Evolutionary conservation across 2,888 invertebrate species (phyloP).

Genomic region (Apotomis turbidana): DNA sequence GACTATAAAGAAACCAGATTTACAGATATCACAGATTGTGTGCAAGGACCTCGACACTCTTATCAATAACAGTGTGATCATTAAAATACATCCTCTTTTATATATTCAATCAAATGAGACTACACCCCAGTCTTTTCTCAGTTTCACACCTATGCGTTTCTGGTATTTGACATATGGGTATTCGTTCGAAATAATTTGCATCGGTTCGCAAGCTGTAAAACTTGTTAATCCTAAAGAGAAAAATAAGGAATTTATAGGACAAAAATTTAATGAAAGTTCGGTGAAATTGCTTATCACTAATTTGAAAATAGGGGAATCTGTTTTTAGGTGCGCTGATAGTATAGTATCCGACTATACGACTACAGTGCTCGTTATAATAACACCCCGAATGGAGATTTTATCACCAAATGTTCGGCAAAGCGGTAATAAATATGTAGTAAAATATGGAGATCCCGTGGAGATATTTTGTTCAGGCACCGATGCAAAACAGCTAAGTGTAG

Average conservation of each 20-base stretch:
- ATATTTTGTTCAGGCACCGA: background rate
- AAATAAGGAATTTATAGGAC: background rate
- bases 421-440: background rate
- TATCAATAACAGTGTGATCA: background rate
- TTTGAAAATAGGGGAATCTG: background rate
- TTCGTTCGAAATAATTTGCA: background rate
- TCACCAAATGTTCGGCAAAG: background rate
- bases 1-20: background rate
- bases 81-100: background rate
- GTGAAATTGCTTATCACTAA: background rate
- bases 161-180: background rate
- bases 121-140: background rate
- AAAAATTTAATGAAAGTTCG: background rate
- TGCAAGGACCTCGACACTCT: background rate
- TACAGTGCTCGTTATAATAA: background rate
- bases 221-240: background rate
- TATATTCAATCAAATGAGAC: background rate
- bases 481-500: too few relatives aligned
- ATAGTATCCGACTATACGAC: background rate
- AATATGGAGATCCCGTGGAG: background rate
- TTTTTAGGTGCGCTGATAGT: background rate
- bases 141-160: background rate
- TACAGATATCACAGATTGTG: background rate
- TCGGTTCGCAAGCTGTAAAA: background rate
- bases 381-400: background rate